phyloP scores from a whole-genome alignment of 1,140 invertebrate species.

The Nebria ingens region DNA sequence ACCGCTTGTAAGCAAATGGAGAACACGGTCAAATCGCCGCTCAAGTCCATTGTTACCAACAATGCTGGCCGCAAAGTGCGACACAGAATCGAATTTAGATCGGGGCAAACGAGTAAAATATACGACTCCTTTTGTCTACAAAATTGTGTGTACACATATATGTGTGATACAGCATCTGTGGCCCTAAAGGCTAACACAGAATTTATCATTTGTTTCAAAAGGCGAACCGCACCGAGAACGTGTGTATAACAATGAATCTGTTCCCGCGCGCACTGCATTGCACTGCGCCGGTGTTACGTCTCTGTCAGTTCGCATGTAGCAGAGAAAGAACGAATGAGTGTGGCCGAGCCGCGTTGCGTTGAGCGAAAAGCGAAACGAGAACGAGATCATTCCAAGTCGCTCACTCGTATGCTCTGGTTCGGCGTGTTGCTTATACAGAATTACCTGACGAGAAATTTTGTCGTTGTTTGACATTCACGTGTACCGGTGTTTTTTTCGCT shows the following conservation, averaged over 20 bases:
- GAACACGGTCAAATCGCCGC: neutral
- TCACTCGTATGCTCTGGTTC: conserved; percentile 13
- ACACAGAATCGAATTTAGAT: too few relatives aligned
- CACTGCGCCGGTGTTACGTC: neutral
- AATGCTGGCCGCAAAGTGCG: too few relatives aligned
- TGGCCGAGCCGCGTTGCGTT: neutral
- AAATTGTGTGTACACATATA: neutral
- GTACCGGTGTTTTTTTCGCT: neutral
- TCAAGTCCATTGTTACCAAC: neutral
- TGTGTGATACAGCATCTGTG: neutral
- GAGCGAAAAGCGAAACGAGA: conserved; percentile 12
- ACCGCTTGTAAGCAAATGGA: neutral
- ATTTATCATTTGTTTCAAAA: neutral
- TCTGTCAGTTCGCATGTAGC: neutral
- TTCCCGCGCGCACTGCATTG: neutral
- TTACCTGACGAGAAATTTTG: too few relatives aligned
- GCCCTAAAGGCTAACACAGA: neutral
- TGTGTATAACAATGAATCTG: neutral
- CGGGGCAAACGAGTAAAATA: too few relatives aligned
- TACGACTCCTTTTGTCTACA: neutral
- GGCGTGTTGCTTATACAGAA: neutral
- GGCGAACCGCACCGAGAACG: too few relatives aligned
- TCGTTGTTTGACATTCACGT: neutral
- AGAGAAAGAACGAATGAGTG: neutral
- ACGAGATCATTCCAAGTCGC: conserved; percentile 18